phyloP scores from a whole-genome alignment of 2,113 vertebrate genomes.

The Elephas maximus region DNA sequence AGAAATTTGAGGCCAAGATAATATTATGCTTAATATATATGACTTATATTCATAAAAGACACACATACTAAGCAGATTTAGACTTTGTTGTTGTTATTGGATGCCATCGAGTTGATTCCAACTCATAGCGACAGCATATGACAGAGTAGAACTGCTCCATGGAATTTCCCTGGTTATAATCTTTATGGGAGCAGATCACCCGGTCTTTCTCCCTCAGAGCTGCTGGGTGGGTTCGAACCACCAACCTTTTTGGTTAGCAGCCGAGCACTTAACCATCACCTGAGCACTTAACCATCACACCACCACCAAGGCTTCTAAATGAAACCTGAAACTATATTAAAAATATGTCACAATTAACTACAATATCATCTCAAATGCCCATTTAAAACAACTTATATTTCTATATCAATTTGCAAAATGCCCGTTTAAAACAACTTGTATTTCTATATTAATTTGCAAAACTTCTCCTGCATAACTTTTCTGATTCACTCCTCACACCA shows the following conservation, averaged over 20 bases:
- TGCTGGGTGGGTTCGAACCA: too few species aligned
- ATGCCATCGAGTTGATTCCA: too few species aligned
- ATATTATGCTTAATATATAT: background rate
- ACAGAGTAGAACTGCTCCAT: too few species aligned
- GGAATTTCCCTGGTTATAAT: too few species aligned
- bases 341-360: constrained; percentile 13
- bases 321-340: constrained; percentile 41
- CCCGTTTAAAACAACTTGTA: background rate
- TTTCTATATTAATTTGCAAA: constrained; percentile 18
- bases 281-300: background rate
- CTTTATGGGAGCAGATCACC: too few species aligned
- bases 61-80: background rate
- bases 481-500: background rate
- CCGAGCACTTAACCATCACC: background rate
- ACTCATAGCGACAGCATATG: too few species aligned
- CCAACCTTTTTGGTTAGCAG: too few species aligned
- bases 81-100: too few species aligned
- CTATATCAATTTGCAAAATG: background rate
- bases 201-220: too few species aligned
- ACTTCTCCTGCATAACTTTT: background rate
- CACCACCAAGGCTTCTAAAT: background rate
- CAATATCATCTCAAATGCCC: background rate
- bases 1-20: background rate
- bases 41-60: background rate
- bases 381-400: constrained; percentile 29